Evolutionary conservation across 2,113 vertebrate species (phyloP).

Genomic region (Scomber colias): DNA sequence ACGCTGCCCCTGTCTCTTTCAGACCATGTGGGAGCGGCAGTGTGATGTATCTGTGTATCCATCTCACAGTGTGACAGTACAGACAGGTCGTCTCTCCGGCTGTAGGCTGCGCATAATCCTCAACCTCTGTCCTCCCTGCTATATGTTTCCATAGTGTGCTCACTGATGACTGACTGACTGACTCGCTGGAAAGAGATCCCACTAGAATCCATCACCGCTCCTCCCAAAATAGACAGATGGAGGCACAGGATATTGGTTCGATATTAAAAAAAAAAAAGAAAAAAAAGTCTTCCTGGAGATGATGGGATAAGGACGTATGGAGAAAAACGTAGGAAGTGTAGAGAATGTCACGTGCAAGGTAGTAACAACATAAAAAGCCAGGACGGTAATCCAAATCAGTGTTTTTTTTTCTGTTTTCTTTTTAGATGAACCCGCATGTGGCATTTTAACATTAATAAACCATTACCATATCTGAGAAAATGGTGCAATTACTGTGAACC

Average conservation of each 20-base stretch:
- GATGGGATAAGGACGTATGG: slow-evolving; percentile 2
- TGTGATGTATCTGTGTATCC: slow-evolving; percentile 61
- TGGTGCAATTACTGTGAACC: not conserved
- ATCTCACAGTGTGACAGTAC: slow-evolving; percentile 40
- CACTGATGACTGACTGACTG: slow-evolving; percentile 59
- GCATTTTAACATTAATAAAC: not conserved
- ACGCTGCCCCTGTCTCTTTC: not conserved
- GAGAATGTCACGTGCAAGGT: too few relatives aligned
- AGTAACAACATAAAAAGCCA: not conserved
- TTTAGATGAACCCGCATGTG: not conserved
- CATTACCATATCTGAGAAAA: slow-evolving; percentile 1
- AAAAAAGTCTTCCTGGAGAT: slow-evolving; percentile 6
- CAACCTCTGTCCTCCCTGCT: slow-evolving; percentile 38
- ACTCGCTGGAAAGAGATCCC: slow-evolving; percentile 48
- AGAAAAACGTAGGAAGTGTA: not conserved
- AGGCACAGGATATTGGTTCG: slow-evolving; percentile 46
- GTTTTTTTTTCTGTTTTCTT: not conserved
- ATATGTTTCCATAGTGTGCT: slow-evolving; percentile 39
- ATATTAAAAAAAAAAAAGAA: slow-evolving; percentile 24
- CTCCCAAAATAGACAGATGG: slow-evolving; percentile 45
- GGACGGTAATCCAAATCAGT: not conserved
- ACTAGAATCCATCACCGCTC: slow-evolving; percentile 45
- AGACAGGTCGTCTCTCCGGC: slow-evolving; percentile 44
- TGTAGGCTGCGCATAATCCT: slow-evolving; percentile 15
- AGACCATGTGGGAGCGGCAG: not conserved